These are phyloP conservation scores for Garrulus glandarius DNA, from an alignment of 2,797 vertebrate genomes.

Conservation along the genomic window DNA sequence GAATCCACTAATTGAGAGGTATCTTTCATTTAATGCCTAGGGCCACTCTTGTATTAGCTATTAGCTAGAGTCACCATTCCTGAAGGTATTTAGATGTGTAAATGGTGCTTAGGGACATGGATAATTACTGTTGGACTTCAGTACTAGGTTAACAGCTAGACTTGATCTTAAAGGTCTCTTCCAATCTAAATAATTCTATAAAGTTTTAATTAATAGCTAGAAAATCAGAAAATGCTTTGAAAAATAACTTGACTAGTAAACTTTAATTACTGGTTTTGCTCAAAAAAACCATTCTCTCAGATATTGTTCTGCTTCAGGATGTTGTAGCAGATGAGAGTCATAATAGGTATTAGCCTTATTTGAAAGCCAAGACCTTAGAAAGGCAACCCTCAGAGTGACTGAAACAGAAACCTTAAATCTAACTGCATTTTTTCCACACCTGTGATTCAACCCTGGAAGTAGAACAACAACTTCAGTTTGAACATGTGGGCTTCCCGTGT, in stretches of 20 bases:
- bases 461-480: neutral
- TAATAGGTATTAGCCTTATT: neutral
- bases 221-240: neutral
- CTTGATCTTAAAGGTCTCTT: neutral
- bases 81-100: neutral
- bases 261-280: neutral
- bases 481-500: neutral
- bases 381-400: neutral
- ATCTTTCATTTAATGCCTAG: neutral
- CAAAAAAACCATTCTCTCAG: neutral
- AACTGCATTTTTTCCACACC: neutral
- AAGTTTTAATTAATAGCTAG: neutral
- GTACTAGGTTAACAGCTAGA: neutral
- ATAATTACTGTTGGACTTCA: neutral
- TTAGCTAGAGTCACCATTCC: neutral
- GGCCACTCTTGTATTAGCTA: neutral
- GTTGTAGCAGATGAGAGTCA: neutral
- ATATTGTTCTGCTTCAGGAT: neutral
- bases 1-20: neutral
- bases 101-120: neutral
- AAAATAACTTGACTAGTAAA: neutral
- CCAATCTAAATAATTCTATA: neutral
- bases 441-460: neutral
- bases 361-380: neutral
- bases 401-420: neutral